Evolutionary conservation across 2,888 invertebrate genomes (phyloP).

Genomic region (Rhabditophanes sp.): DNA sequence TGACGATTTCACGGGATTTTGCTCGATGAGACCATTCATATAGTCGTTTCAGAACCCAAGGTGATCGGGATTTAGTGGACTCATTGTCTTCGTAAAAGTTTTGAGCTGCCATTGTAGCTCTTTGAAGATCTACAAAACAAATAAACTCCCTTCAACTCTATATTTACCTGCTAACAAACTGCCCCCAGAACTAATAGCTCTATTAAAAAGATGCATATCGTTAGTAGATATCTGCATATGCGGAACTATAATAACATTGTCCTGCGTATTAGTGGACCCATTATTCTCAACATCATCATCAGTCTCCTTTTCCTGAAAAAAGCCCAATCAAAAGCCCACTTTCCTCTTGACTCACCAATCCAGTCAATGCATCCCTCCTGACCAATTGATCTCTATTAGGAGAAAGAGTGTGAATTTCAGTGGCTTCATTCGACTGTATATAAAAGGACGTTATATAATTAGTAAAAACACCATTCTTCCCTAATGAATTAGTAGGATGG

Average conservation of each 20-base stretch:
- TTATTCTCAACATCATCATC: conserved; percentile 8
- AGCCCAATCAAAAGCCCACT: conserved; percentile 1
- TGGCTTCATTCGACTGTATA: conserved; percentile 15
- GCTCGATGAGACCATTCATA: conserved; percentile 50
- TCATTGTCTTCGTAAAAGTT: conserved; percentile 41
- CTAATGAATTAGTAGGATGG: not conserved
- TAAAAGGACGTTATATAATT: not conserved
- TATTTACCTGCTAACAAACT: conserved; percentile 36
- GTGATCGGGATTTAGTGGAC: conserved; percentile 26
- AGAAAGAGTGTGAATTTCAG: conserved; percentile 32
- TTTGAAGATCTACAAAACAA: conserved; percentile 32
- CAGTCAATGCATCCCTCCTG: conserved; percentile 22
- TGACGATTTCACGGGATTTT: conserved; percentile 39
- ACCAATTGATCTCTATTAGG: conserved; percentile 40
- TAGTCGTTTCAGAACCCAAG: conserved; percentile 44
- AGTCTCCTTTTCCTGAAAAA: conserved; percentile 9
- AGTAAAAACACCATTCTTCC: conserved; percentile 4
- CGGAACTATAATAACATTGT: conserved; percentile 42
- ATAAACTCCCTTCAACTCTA: not conserved
- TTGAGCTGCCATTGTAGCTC: conserved; percentile 43
- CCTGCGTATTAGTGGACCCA: conserved; percentile 9
- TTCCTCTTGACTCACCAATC: not conserved
- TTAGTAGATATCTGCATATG: conserved; percentile 39
- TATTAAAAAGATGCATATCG: conserved; percentile 37
- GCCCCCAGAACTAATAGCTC: conserved; percentile 40